These are phyloP conservation scores for Dicrurus megarhynchus DNA, from an alignment of 2,113 vertebrate species.

Conservation along the genomic window DNA sequence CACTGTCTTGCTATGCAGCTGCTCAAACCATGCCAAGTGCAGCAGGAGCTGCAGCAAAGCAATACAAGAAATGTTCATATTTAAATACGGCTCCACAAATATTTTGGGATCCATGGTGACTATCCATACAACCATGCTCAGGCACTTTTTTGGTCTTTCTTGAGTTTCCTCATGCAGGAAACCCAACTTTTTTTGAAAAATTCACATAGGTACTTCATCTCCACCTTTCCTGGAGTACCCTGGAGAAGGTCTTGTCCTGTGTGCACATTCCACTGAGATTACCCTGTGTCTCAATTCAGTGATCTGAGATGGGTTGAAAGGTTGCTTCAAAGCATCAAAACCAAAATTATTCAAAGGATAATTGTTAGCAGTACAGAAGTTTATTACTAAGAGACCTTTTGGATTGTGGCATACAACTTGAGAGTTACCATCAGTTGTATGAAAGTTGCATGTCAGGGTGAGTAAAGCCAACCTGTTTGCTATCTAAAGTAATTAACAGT, in stretches of 20 bases:
- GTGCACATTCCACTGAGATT: not conserved
- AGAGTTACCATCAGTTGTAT: not conserved
- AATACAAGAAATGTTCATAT: accelerated
- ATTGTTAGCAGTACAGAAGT: not conserved
- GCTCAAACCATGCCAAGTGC: not conserved
- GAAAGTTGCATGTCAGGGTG: not conserved
- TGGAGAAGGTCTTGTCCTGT: not conserved
- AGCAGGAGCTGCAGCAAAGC: not conserved
- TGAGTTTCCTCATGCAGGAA: not conserved
- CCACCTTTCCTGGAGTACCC: not conserved
- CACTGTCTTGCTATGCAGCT: not conserved
- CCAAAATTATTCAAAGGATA: not conserved
- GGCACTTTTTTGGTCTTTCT: not conserved
- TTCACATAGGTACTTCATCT: not conserved
- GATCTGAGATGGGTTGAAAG: not conserved
- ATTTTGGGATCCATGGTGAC: not conserved
- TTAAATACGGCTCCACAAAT: not conserved
- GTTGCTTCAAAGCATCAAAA: not conserved
- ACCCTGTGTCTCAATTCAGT: not conserved
- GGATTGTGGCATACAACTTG: not conserved
- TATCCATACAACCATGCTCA: not conserved
- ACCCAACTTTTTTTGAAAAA: not conserved
- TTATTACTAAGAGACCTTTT: not conserved
- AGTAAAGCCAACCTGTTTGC: not conserved
- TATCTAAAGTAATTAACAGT: not conserved